phyloP scores from a whole-genome alignment of 1,140 invertebrate species.

The Camponotus vicinus region DNA sequence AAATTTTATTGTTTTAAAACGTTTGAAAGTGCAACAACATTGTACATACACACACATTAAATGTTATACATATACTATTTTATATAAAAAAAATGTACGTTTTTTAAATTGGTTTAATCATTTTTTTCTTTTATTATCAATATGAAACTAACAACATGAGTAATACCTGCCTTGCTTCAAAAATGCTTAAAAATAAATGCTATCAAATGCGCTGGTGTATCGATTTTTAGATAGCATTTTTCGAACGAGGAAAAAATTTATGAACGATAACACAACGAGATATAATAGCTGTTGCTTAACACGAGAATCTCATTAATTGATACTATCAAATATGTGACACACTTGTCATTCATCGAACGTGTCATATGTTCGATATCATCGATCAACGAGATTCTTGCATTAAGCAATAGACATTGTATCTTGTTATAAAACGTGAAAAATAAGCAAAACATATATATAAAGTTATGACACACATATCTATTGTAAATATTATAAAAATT shows the following conservation, averaged over 20 bases:
- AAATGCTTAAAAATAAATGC: conserved; percentile 5
- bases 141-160: background rate
- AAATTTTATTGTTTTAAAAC: background rate
- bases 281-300: conserved; percentile 14
- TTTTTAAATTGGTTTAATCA: background rate
- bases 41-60: background rate
- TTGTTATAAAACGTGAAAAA: conserved; percentile 33
- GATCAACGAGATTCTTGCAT: conserved; percentile 26
- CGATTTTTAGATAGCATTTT: conserved; percentile 12
- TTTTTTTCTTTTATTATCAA: background rate
- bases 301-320: conserved; percentile 18
- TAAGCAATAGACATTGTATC: conserved; percentile 23
- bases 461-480: background rate
- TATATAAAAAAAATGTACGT: background rate
- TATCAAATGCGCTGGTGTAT: background rate
- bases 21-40: background rate
- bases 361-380: conserved; percentile 13
- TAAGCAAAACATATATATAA: background rate
- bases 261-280: conserved; percentile 1
- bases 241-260: background rate
- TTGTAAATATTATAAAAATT: background rate
- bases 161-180: background rate
- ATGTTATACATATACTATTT: background rate
- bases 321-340: background rate
- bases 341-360: background rate